A percentile compares a stretch with the other conserved stretches of the same genome.
Evolutionary conservation across 2,113 vertebrate species (phyloP).

Genomic region (Amphiprion percula): DNA sequence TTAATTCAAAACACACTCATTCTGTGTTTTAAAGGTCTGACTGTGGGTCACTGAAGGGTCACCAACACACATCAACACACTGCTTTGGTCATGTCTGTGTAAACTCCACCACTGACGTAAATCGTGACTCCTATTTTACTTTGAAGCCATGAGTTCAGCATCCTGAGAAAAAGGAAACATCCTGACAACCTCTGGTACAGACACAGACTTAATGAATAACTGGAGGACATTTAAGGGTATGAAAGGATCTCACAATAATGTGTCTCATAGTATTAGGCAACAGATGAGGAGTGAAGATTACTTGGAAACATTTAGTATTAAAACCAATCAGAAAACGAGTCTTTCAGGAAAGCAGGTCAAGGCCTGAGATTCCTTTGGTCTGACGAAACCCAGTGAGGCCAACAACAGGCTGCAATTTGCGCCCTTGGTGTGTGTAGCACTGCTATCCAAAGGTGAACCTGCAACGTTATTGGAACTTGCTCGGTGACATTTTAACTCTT

Average conservation of each 20-base stretch:
- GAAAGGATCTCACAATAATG: neutral
- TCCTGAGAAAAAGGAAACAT: too few species aligned
- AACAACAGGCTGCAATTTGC: neutral
- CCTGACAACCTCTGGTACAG: neutral
- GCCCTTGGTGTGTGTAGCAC: neutral
- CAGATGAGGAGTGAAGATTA: neutral
- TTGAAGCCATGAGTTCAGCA: neutral
- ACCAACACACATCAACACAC: neutral
- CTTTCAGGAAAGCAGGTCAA: neutral
- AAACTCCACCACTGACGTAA: neutral
- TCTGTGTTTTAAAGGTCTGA: neutral
- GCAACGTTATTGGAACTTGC: neutral
- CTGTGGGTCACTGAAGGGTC: neutral
- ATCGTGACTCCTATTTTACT: neutral
- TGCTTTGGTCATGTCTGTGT: neutral
- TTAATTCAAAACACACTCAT: neutral
- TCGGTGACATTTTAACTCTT: neutral
- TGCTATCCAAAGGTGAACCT: neutral
- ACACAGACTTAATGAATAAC: neutral
- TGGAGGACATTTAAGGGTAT: conserved; percentile 30
- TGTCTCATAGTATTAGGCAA: conserved; percentile 21
- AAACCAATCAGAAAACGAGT: neutral
- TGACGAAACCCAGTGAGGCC: too few species aligned
- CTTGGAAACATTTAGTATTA: neutral
- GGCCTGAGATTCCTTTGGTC: too few species aligned